A percentile compares a stretch with the other conserved stretches of the same genome.
Conservation (phyloP, 2,797 vertebrate genomes). For the Microcaecilia unicolor region DNA sequence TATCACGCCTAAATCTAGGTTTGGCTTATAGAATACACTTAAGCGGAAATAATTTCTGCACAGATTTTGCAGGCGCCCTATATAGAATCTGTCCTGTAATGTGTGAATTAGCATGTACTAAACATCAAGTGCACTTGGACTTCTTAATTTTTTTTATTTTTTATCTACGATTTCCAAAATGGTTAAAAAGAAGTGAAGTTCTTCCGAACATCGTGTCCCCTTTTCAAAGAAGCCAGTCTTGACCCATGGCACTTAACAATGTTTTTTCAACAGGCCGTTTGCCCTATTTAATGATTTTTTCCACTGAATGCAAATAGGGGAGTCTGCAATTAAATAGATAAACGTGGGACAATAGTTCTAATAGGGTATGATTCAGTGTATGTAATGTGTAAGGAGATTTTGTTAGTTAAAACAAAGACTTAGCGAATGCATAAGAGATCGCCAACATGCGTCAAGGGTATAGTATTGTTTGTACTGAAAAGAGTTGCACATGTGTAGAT, state of each 20-base stretch:
- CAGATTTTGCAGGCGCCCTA: too few species aligned
- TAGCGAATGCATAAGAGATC: conserved; percentile 57
- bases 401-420: conserved; percentile 68
- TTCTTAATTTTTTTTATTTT: too few species aligned
- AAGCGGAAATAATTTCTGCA: too few species aligned
- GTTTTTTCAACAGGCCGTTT: conserved; percentile 11
- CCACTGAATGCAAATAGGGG: conserved; percentile 32
- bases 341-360: conserved; percentile 68
- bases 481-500: conserved; percentile 58
- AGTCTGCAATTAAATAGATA: conserved; percentile 70
- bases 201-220: too few species aligned
- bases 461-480: conserved; percentile 54
- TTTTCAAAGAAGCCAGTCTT: conserved; percentile 29
- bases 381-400: conserved; percentile 58
- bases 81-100: too few species aligned
- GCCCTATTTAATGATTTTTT: conserved; percentile 19
- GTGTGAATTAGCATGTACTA: too few species aligned
- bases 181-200: too few species aligned
- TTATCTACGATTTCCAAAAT: too few species aligned
- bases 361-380: conserved; percentile 58
- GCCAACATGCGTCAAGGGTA: conserved; percentile 44
- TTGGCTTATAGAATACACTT: too few species aligned
- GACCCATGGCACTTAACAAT: conserved; percentile 50
- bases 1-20: too few species aligned
- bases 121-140: too few species aligned